Conservation (phyloP, 2,888 invertebrate genomes). For the Mamestra brassicae region DNA sequence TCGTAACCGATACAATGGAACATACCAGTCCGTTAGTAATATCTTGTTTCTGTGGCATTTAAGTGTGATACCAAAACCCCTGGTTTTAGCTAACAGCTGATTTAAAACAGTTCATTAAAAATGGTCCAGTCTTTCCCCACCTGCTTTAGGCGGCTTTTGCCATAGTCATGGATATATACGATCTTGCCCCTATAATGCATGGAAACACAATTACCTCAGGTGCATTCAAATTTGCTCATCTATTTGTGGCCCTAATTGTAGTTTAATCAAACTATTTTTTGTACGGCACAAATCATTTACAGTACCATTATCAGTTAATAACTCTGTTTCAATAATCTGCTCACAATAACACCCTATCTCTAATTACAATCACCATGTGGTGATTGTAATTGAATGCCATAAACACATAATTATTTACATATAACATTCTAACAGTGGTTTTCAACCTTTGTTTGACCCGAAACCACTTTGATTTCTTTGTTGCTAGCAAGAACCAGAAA, state of each 20-base stretch:
- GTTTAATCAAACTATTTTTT: too few species aligned
- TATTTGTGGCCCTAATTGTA: not conserved
- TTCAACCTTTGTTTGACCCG: too few species aligned
- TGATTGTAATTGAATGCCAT: too few species aligned
- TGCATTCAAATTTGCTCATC: not conserved
- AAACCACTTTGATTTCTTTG: too few species aligned
- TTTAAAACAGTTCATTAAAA: not conserved
- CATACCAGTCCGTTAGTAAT: not conserved
- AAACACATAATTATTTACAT: constrained; percentile 14
- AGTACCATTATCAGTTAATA: not conserved
- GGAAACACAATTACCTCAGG: not conserved
- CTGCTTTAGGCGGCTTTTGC: too few species aligned
- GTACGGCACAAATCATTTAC: not conserved
- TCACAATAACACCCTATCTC: not conserved
- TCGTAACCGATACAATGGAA: not conserved
- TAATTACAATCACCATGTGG: constrained; percentile 18
- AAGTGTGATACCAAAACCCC: too few species aligned
- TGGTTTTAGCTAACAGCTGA: too few species aligned
- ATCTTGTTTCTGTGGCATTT: too few species aligned
- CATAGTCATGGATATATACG: too few species aligned
- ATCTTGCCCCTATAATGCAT: not conserved
- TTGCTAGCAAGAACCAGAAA: too few species aligned
- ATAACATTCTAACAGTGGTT: not conserved
- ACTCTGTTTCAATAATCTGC: not conserved
- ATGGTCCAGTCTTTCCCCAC: not conserved